Conservation (phyloP, 2,888 invertebrate species). For the Euzophera pinguis region DNA sequence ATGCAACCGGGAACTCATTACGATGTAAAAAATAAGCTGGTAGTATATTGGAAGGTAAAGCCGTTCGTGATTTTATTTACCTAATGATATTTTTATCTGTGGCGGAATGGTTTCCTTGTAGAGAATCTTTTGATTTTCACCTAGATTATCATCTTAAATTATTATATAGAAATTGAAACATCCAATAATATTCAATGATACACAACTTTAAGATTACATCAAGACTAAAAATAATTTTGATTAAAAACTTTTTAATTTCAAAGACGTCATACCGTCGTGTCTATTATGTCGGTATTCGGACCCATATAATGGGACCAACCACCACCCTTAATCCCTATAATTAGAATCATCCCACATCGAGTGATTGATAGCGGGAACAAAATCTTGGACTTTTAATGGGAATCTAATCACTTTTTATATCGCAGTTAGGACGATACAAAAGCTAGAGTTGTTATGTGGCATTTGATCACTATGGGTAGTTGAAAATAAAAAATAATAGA, state of each 20-base stretch:
- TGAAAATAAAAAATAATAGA: background rate
- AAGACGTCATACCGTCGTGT: conserved; percentile 39
- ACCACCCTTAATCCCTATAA: conserved; percentile 72
- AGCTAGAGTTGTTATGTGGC: background rate
- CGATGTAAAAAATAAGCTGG: too few relatives aligned
- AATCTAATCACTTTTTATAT: conserved; percentile 66
- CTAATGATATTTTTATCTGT: too few relatives aligned
- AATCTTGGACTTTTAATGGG: conserved; percentile 53
- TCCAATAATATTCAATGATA: conserved; percentile 9
- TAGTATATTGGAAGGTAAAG: too few relatives aligned
- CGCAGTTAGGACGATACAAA: conserved; percentile 15
- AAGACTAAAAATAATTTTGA: conserved; percentile 25
- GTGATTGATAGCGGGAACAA: conserved; percentile 70
- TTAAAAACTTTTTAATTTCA: conserved; percentile 55
- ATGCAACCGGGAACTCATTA: too few relatives aligned
- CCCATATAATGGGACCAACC: conserved; percentile 59
- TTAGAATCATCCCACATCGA: conserved; percentile 66
- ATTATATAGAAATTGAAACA: too few relatives aligned
- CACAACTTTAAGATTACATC: conserved; percentile 6
- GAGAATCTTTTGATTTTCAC: too few relatives aligned
- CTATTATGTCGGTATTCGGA: conserved; percentile 44
- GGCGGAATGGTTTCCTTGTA: too few relatives aligned
- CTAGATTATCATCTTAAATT: too few relatives aligned
- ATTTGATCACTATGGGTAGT: background rate
- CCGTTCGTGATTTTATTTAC: too few relatives aligned